A percentile compares a stretch with the other conserved stretches of the same genome.
Evolutionary conservation across 2,888 invertebrate genomes (phyloP).

Genomic region (Catocala sponsa): DNA sequence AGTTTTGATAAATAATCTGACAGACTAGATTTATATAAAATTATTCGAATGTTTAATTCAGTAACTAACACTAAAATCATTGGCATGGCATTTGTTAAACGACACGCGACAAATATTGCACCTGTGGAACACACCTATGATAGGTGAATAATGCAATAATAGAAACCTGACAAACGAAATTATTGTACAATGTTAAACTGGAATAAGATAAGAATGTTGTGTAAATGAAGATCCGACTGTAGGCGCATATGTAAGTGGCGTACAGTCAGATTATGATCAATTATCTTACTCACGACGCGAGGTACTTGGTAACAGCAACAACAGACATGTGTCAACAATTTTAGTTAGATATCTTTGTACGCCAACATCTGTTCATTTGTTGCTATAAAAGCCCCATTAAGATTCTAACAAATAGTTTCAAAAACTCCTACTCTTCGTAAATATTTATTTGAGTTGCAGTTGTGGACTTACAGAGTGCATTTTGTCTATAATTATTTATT

Average conservation of each 20-base stretch:
- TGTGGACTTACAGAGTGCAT: no score
- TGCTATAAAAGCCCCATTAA: not conserved
- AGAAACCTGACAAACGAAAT: constrained; percentile 11
- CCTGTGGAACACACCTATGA: constrained; percentile 14
- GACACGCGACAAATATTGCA: constrained; percentile 16
- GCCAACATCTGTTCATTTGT: constrained; percentile 17
- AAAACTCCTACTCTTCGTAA: no score
- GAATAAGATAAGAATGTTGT: constrained; percentile 24
- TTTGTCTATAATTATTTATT: no score
- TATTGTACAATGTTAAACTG: constrained; percentile 20
- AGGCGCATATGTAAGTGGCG: constrained; percentile 24
- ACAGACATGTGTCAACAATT: constrained; percentile 36
- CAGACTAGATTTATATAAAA: constrained; percentile 8
- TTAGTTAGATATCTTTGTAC: constrained; percentile 18
- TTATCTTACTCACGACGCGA: constrained; percentile 62
- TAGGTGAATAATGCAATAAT: constrained; percentile 19
- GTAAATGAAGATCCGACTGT: constrained; percentile 59
- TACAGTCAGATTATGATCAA: constrained; percentile 53
- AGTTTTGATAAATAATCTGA: no score
- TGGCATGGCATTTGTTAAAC: no score
- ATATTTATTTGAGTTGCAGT: no score
- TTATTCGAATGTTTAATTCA: constrained; percentile 1
- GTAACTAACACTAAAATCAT: no score
- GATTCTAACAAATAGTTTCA: no score
- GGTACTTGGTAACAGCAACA: constrained; percentile 40